Conservation (phyloP, 2,797 vertebrate species). For the Lagocephalus sceleratus region DNA sequence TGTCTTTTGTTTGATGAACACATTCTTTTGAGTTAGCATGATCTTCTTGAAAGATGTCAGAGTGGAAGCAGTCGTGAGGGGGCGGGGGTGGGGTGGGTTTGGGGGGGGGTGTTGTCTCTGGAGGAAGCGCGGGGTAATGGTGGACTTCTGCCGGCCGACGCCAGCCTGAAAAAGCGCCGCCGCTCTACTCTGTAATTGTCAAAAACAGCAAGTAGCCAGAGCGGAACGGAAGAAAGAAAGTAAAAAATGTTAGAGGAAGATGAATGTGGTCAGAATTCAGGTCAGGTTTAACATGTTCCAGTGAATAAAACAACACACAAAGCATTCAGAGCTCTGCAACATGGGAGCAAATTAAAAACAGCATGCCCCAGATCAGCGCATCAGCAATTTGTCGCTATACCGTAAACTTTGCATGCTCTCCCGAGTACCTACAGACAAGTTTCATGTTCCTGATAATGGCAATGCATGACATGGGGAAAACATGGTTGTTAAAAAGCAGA, state of each 20-base stretch:
- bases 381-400: slow-evolving; percentile 16
- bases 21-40: not conserved
- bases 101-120: slow-evolving; percentile 2
- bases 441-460: slow-evolving; percentile 58
- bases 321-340: not conserved
- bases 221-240: slow-evolving; percentile 9
- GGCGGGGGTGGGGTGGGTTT: not conserved
- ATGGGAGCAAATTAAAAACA: not conserved
- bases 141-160: slow-evolving; percentile 24
- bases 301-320: too few species aligned
- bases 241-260: slow-evolving; percentile 4
- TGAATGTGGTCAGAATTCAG: slow-evolving; percentile 29
- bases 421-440: slow-evolving; percentile 14
- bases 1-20: slow-evolving; percentile 12
- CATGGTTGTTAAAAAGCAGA: slow-evolving; percentile 74
- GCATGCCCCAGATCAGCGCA: slow-evolving; percentile 6
- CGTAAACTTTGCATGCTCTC: not conserved
- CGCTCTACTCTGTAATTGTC: slow-evolving; percentile 60
- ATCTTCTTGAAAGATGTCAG: not conserved
- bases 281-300: slow-evolving; percentile 17
- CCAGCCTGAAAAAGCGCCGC: slow-evolving; percentile 44
- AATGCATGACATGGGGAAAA: slow-evolving; percentile 55
- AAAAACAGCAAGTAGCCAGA: slow-evolving; percentile 22
- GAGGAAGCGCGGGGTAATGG: not conserved
- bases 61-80: not conserved